Base-by-base conservation (phyloP, 2,113 vertebrate species). In the Orthonyx spaldingii region DNA sequence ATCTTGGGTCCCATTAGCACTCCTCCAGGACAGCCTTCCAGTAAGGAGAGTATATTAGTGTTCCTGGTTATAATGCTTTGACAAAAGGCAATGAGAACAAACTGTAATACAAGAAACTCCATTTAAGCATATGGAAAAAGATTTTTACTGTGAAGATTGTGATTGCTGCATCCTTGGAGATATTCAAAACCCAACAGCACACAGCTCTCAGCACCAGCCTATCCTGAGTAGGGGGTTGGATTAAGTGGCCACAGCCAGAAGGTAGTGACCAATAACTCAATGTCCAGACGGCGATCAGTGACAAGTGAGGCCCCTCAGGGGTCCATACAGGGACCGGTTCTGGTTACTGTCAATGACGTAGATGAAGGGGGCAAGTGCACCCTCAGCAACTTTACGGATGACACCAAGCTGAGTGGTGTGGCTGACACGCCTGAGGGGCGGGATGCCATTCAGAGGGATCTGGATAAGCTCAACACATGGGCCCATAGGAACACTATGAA, bases 401-500 rank as follows among this genome's bases (percentile, higher is more conserved):
- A 22, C 24, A 53, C 21, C 46, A 35, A 60, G 47, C n/a, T 47
- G 24, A 61, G 61, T 19, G 16, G 56, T 26, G n/a, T 13, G 10
- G n/a, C 3, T 70, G 55, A 32, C 26, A 41, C 0, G 0, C 11
- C 53, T 39, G 30, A 76, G n/a, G n/a, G 11, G 8, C 0, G 0
- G 28, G 61, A 55, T 41, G 11, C 30, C 39, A 47, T 32, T 21
- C 61, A 68, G 39, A 26, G 21, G 37, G 37, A 65, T 42, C 32
- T 50, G 37, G 55, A 35, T 32, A 13, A 41, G 9, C 17, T 35
- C 41, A 41, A 27, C 24, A 68, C 2, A 0, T 1, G 39, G 20
- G 13, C 6, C 39, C 39, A 47, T 10, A 11, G 30, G n/a, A 83
- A 27, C 24, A 41, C 32, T 19, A 2, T 1, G 7, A 61, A 24